Percentiles rank a stretch among this genome's conserved stretches.
Evolutionary conservation across 2,113 vertebrate species (phyloP).

Genomic region (Lates calcarifer): DNA sequence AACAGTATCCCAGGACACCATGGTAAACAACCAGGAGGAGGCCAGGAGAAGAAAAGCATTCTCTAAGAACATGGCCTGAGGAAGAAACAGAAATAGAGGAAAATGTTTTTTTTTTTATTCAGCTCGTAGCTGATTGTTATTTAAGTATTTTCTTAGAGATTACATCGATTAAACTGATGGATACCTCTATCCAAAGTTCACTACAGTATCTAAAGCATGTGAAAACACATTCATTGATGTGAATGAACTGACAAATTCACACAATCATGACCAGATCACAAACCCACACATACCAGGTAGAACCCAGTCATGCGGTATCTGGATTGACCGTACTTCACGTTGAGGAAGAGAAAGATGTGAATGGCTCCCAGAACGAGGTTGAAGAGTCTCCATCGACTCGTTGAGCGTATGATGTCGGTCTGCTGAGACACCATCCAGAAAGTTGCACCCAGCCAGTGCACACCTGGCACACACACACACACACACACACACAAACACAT

Average conservation of each 20-base stretch:
- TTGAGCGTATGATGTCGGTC: conserved; percentile 84
- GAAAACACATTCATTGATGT: too few species aligned
- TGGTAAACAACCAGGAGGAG: conserved; percentile 85
- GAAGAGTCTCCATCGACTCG: conserved; percentile 86
- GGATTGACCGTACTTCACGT: conserved; percentile 86
- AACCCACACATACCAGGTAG: conserved; percentile 82
- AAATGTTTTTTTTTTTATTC: background rate
- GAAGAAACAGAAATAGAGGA: conserved; percentile 10
- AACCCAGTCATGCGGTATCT: conserved; percentile 84
- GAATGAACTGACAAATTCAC: background rate
- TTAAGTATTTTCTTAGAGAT: too few species aligned
- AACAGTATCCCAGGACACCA: conserved; percentile 82
- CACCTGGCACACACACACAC: conserved; percentile 75
- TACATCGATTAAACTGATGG: background rate
- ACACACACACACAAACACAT: background rate
- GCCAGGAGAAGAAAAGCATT: conserved; percentile 86
- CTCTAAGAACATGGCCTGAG: conserved; percentile 83
- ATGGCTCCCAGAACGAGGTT: conserved; percentile 86
- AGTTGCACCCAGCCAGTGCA: conserved; percentile 89
- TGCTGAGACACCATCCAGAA: conserved; percentile 92
- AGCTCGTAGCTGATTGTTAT: too few species aligned
- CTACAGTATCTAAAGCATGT: background rate
- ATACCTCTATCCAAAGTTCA: too few species aligned
- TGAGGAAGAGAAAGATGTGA: conserved; percentile 89
- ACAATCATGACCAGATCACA: background rate